phyloP scores from a whole-genome alignment of 1,140 invertebrate species.

The Sitobion miscanthi region DNA sequence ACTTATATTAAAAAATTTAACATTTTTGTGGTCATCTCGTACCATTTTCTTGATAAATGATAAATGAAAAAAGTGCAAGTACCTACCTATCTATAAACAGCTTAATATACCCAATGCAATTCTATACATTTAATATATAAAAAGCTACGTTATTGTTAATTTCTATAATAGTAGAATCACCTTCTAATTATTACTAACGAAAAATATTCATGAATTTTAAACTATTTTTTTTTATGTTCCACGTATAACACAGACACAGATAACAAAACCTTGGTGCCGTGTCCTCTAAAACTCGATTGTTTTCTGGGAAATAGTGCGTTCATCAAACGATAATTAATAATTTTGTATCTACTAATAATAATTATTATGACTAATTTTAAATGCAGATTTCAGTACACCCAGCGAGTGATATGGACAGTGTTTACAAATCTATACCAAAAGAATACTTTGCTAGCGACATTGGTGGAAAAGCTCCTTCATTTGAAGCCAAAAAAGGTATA shows the following conservation, averaged over 20 bases:
- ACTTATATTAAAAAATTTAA: background rate
- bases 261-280: background rate
- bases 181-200: background rate
- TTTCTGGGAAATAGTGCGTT: background rate
- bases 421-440: constrained; percentile 49
- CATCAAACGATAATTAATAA: background rate
- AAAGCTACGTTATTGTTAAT: background rate
- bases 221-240: background rate
- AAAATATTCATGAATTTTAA: background rate
- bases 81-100: background rate
- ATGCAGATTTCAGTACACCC: constrained; percentile 29
- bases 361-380: background rate
- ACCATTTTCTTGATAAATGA: background rate
- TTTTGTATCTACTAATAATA: too few relatives aligned
- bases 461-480: constrained; percentile 55
- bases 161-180: background rate
- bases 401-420: background rate
- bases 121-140: background rate
- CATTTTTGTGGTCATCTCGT: background rate
- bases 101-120: background rate
- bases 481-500: constrained; percentile 49
- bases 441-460: constrained; percentile 52
- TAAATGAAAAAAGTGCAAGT: background rate
- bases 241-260: background rate
- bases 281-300: background rate